Conservation (phyloP, 2,113 vertebrate genomes). For the Pangasianodon hypophthalmus region DNA sequence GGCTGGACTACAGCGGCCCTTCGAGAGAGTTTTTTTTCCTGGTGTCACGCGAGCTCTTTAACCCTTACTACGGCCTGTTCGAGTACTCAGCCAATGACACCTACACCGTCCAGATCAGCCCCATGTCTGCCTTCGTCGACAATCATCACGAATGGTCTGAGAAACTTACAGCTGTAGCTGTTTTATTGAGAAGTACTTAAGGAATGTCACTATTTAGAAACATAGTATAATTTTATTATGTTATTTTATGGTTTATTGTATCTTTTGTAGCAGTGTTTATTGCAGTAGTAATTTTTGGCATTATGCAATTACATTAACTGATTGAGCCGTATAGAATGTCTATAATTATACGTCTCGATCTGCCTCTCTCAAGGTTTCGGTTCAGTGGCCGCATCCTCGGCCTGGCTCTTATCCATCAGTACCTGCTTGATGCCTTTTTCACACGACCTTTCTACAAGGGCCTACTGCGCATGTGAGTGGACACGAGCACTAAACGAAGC, state of each 20-base stretch:
- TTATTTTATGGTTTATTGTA: not conserved
- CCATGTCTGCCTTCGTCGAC: constrained; percentile 99
- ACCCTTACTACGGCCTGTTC: constrained; percentile 97
- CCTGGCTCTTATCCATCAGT: constrained; percentile 96
- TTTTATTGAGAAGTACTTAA: not conserved
- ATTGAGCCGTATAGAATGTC: not conserved
- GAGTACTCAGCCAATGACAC: constrained; percentile 99
- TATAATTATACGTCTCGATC: not conserved
- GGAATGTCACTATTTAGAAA: not conserved
- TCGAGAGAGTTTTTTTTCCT: constrained; percentile 98
- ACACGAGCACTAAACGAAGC: not conserved
- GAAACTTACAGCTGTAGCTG: not conserved
- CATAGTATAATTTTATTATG: too few relatives aligned
- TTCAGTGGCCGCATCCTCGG: constrained; percentile 98
- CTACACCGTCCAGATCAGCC: constrained; percentile 99
- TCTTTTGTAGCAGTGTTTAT: not conserved
- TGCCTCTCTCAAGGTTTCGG: constrained; percentile 82
- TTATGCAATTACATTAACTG: not conserved
- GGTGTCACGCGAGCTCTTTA: constrained; percentile 97
- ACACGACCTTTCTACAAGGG: constrained; percentile 98
- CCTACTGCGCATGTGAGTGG: constrained; percentile 93
- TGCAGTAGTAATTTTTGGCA: not conserved
- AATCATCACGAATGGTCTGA: constrained; percentile 98
- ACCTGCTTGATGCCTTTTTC: constrained; percentile 97
- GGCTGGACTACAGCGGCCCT: constrained; percentile 98